These are phyloP conservation scores for Pachycephus smyrnensis DNA, from an alignment of 2,888 invertebrate species.

Conservation along the genomic window DNA sequence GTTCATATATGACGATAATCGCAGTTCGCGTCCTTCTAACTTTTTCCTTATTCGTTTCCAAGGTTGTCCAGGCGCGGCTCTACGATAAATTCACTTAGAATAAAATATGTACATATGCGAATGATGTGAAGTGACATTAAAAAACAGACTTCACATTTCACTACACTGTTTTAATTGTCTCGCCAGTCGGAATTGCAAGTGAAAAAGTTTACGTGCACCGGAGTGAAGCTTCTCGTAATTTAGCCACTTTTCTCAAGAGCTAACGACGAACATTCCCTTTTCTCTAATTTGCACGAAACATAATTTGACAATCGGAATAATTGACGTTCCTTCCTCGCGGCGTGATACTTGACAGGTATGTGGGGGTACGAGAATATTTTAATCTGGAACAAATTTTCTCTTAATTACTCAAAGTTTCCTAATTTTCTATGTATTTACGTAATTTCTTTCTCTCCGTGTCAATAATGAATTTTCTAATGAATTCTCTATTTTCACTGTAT, in stretches of 20 bases:
- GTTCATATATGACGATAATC: no score
- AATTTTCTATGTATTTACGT: no score
- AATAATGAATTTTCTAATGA: not conserved
- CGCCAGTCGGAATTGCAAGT: not conserved
- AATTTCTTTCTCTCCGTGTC: not conserved
- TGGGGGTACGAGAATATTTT: not conserved
- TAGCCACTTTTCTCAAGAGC: not conserved
- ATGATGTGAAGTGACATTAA: not conserved
- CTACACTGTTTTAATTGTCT: not conserved
- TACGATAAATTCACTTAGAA: not conserved
- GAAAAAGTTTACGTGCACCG: not conserved
- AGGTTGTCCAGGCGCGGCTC: no score
- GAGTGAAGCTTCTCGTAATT: not conserved
- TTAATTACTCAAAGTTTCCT: not conserved
- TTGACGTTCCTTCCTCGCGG: not conserved
- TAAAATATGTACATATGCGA: not conserved
- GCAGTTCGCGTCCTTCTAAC: no score
- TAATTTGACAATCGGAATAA: not conserved
- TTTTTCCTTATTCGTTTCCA: not conserved
- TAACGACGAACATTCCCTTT: not conserved
- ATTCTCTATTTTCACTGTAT: not conserved
- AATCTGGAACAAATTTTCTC: not conserved
- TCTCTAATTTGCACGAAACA: not conserved
- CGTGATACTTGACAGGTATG: not conserved
- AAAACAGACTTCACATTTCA: not conserved